Evolutionary conservation across 2,888 invertebrate genomes (phyloP).

Genomic region (Agrochola lota): DNA sequence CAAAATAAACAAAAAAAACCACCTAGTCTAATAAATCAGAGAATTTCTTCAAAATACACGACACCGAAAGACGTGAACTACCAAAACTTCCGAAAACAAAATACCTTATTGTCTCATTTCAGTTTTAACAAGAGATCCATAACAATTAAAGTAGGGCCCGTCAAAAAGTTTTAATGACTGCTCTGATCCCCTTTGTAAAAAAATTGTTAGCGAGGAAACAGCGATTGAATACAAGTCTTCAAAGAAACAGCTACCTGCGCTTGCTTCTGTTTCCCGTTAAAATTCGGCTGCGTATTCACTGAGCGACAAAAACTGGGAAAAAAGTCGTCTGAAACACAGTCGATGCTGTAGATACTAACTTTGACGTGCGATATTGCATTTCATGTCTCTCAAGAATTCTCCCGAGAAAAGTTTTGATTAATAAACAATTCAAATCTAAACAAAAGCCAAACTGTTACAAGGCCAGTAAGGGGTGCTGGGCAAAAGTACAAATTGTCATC

Average conservation of each 20-base stretch:
- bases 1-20: conserved; percentile 7
- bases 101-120: conserved; percentile 69
- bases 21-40: conserved; percentile 34
- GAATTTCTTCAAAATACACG: conserved; percentile 4
- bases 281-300: conserved; percentile 14
- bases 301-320: neutral
- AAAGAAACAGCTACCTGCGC: conserved; percentile 68
- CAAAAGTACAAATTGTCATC: neutral
- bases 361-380: neutral
- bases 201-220: conserved; percentile 69
- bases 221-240: conserved; percentile 78
- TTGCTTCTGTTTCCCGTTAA: conserved; percentile 37
- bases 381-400: too few species aligned
- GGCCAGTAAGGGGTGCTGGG: neutral
- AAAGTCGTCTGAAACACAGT: neutral
- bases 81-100: conserved; percentile 58
- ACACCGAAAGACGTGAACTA: conserved; percentile 33
- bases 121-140: conserved; percentile 82
- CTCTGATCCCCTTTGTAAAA: conserved; percentile 75
- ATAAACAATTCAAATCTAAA: neutral
- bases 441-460: neutral
- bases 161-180: conserved; percentile 88
- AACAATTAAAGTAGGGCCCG: conserved; percentile 82
- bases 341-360: neutral
- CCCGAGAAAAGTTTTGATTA: too few species aligned